Evolutionary conservation across 2,113 vertebrate genomes (phyloP), one percentile per base, ranked within the genome.

Genomic region (Caranx melampygus): DNA sequence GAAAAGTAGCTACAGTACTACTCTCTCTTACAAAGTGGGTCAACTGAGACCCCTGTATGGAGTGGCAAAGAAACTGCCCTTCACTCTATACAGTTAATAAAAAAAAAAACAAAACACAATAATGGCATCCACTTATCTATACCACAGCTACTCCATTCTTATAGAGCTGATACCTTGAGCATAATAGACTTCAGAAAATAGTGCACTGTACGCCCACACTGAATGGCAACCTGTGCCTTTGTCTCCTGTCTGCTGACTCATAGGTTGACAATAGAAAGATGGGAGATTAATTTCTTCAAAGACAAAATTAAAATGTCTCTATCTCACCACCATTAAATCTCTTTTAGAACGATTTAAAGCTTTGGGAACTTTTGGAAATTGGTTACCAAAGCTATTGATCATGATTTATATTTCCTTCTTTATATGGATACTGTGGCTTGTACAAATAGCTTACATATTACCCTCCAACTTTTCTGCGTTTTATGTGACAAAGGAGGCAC

Each of bases 211-310:
- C 52, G 42, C 31, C 20, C 15, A 15, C 20, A 40, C 45, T 18
- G 49, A 73, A 68, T 58, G 34, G 35, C 59, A 62, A 33, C 8
- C 55, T 61, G 31, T 31, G 51, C 42, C 72, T 79, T 75, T 72
- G 45, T 72, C 37, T 59, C 40, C 57, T 6, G 14, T 60, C 62
- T 75, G 35, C 3, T 26, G 44, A 18, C 45, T 81, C 37, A 49
- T 9, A 21, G 26, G 8, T 44, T 59, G 5, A 35, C 44, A 21
- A 33, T 62, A 37, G 13, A 45, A 33, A 67, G 35, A 34, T 1
- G 3, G 5, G 4, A 34, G n/a, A 54, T 12, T 18, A 5, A 35
- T 7, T 31, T 49, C 5, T 70, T 44, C 20, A 16, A 6, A 16
- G 49, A 40, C 8, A 0, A 62, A 34, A 54, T 9, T 34, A 44